Conservation (phyloP, 2,888 invertebrate genomes). For the Embidobia sp. region DNA sequence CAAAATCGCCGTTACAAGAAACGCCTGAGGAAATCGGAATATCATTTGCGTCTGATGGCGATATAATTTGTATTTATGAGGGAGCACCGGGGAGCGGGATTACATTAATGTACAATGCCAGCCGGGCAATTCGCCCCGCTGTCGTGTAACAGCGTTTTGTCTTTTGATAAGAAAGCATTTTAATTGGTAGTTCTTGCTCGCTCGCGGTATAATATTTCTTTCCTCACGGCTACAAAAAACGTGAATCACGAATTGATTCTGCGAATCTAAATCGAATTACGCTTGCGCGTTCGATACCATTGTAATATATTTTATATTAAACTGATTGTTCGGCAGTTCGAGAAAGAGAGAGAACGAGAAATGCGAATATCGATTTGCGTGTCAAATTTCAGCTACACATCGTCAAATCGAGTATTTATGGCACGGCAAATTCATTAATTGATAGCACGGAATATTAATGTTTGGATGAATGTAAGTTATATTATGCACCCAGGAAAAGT, state of each 20-base stretch:
- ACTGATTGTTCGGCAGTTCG: constrained; percentile 1
- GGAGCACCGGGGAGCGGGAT: not conserved
- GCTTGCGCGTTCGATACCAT: not conserved
- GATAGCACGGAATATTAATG: not conserved
- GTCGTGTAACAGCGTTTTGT: constrained; percentile 28
- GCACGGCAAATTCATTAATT: constrained; percentile 21
- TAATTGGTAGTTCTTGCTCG: constrained; percentile 17
- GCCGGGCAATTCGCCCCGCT: not conserved
- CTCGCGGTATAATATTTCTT: constrained; percentile 3
- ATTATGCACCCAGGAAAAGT: not conserved
- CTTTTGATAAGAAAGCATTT: constrained; percentile 30
- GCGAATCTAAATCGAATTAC: constrained; percentile 9
- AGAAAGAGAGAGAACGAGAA: constrained; percentile 1
- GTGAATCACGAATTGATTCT: not conserved
- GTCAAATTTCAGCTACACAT: constrained; percentile 19
- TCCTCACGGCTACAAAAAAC: not conserved
- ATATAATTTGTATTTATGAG: constrained; percentile 61
- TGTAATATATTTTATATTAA: constrained; percentile 19
- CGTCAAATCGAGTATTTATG: constrained; percentile 27
- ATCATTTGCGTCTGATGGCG: constrained; percentile 63
- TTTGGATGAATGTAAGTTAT: constrained; percentile 8
- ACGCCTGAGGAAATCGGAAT: constrained; percentile 51
- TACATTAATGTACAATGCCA: constrained; percentile 61
- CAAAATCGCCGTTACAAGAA: constrained; percentile 23
- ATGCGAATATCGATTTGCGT: constrained; percentile 25